These are phyloP conservation scores for Candidula unifasciata DNA, from an alignment of 2,888 invertebrate species.

Conservation along the genomic window DNA sequence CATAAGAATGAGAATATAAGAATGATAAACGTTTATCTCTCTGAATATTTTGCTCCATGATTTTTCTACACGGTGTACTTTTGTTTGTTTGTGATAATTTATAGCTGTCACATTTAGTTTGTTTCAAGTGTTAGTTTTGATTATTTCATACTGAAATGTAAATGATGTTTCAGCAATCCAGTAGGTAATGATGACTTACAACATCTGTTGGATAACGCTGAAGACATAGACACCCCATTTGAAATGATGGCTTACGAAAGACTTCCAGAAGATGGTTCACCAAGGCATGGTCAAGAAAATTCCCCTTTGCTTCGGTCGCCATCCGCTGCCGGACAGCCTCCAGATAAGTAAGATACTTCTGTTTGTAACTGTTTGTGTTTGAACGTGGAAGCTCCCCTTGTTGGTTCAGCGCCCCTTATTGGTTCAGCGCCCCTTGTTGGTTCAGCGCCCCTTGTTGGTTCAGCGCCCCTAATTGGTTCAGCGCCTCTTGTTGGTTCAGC, in stretches of 20 bases:
- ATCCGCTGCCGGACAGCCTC: neutral
- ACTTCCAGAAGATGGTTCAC: neutral
- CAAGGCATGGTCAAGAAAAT: neutral
- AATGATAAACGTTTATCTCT: no score
- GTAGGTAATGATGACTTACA: constrained; percentile 29
- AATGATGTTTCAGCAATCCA: constrained; percentile 23
- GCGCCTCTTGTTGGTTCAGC: no score
- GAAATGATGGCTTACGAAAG: constrained; percentile 36
- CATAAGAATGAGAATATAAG: no score
- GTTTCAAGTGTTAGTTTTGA: neutral
- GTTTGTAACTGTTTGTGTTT: no score
- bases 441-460: no score
- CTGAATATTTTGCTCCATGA: no score
- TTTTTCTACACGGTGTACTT: no score
- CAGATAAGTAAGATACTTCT: constrained; percentile 5
- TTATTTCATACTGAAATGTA: neutral
- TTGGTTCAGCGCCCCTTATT: no score
- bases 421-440: no score
- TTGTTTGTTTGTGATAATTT: no score
- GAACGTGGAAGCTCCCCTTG: no score
- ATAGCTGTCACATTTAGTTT: neutral
- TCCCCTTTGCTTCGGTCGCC: constrained; percentile 24
- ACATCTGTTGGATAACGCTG: neutral
- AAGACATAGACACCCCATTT: neutral
- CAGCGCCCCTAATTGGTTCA: no score